Percentiles rank a stretch among this genome's conserved stretches.
Conservation (phyloP, 2,797 vertebrate species). For the Crocidura indochinensis region DNA sequence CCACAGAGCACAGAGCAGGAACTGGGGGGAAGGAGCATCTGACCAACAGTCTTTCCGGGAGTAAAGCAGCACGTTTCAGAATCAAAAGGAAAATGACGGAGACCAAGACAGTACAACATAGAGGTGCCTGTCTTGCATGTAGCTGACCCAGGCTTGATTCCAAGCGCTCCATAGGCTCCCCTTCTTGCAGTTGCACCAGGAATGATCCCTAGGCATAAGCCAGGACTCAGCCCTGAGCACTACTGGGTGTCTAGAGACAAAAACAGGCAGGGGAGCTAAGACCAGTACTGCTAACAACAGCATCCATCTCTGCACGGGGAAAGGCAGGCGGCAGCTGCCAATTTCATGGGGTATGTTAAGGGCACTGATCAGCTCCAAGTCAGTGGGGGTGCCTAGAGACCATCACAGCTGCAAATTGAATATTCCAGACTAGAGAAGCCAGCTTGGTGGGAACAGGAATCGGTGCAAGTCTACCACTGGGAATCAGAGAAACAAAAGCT, state of each 20-base stretch:
- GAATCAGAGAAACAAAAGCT: not conserved
- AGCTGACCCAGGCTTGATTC: too few species aligned
- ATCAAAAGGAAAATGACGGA: not conserved
- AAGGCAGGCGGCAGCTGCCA: too few species aligned
- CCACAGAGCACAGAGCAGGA: too few species aligned
- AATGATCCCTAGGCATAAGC: too few species aligned
- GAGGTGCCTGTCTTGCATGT: too few species aligned
- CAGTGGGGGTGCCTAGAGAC: not conserved
- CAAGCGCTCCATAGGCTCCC: too few species aligned
- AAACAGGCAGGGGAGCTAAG: not conserved
- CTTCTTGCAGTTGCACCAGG: too few species aligned
- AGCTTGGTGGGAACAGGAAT: not conserved
- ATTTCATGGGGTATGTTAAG: not conserved
- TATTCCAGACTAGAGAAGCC: not conserved
- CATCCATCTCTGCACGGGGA: too few species aligned
- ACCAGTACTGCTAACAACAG: not conserved
- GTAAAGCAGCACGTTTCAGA: not conserved
- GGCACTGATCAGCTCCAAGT: not conserved
- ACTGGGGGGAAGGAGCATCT: too few species aligned
- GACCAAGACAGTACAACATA: too few species aligned
- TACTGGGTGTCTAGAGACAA: not conserved
- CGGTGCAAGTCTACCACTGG: too few species aligned
- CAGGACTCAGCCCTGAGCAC: too few species aligned
- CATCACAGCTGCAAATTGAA: not conserved
- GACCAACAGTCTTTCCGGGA: not conserved